Base-by-base conservation (phyloP, 2,797 vertebrate species). In the Orientallactaga sibirica region DNA sequence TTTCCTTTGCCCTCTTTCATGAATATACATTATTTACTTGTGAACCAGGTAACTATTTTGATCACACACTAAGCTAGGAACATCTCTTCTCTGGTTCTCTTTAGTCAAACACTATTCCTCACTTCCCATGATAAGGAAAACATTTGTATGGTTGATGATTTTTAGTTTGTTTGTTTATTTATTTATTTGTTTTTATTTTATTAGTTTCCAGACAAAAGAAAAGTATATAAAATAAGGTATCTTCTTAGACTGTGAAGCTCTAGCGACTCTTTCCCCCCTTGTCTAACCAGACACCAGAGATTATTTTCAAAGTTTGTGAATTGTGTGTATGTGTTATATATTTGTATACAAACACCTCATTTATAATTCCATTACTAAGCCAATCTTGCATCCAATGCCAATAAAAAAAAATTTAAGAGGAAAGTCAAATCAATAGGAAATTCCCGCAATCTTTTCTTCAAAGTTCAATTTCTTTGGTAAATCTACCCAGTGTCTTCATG, bases 11-110 rank as follows among this genome's bases (percentile, higher is more conserved):
- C 94, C 58, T 52, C 58, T 41, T 14, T 27, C 41, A 52, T 4
- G 8, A 48, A 48, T 3, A 5, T 37, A 27, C 9, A 48, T 20
- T 75, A 18, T 18, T 77, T 62, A 1, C 5, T 1, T 41, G 14
- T n/a, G 3, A 74, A 37, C 27, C 27, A 48, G 5, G 25, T 10
- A 5, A 8, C 20, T 83, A 4, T 25, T 5, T 67, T 43, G 8
- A 3, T 22, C 52, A 16, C n/a, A 27, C 0, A 19, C 8, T 12
- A 7, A 7, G 1, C 22, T 3, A 78, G 62, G 33, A n/a, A 5
- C 14, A 22, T 81, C 24, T 77, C 27, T 75, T 86, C 33, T 83
- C 5, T 41, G 22, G 6, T 1, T 90, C 48, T 80, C 41, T 62
- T 89, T 27, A 77, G 1, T 52, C 55, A 0, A 84, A 52, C 43